Evolutionary conservation across 2,113 vertebrate species (phyloP).

Genomic region (Channa maculata): DNA sequence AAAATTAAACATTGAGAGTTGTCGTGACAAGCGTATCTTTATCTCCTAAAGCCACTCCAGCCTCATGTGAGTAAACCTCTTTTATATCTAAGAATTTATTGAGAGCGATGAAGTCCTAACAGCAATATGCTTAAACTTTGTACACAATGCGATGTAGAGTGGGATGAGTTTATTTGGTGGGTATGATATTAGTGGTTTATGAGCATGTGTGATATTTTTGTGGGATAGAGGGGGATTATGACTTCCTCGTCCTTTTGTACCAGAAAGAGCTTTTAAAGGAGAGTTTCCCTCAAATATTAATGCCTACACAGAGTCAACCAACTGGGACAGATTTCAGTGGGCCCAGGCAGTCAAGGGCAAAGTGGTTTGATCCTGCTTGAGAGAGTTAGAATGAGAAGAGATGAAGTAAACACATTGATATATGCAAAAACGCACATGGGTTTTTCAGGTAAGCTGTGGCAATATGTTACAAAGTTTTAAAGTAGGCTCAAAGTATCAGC

Average conservation of each 20-base stretch:
- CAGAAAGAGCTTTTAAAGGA: constrained; percentile 77
- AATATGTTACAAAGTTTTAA: constrained; percentile 62
- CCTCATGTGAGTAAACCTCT: background rate
- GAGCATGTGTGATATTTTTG: constrained; percentile 45
- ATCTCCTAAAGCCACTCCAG: background rate
- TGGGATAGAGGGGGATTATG: constrained; percentile 52
- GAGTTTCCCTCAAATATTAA: constrained; percentile 77
- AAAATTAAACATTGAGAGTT: background rate
- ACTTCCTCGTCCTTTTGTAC: constrained; percentile 48
- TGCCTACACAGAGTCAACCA: constrained; percentile 63
- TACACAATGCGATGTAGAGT: constrained; percentile 11
- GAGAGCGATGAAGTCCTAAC: background rate
- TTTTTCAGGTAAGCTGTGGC: constrained; percentile 51
- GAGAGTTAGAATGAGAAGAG: constrained; percentile 37
- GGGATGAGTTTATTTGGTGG: background rate
- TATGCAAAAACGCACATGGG: constrained; percentile 4
- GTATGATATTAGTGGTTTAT: constrained; percentile 36
- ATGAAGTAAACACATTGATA: constrained; percentile 28
- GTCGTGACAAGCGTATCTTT: constrained; percentile 1
- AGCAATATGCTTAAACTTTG: constrained; percentile 2
- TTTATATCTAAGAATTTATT: constrained; percentile 38
- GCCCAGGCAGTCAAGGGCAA: constrained; percentile 64
- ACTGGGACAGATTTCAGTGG: constrained; percentile 74
- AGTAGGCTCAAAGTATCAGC: background rate
- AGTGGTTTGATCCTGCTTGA: constrained; percentile 69